Evolutionary conservation across 2,797 vertebrate genomes (phyloP).

Genomic region (Podargus strigoides): DNA sequence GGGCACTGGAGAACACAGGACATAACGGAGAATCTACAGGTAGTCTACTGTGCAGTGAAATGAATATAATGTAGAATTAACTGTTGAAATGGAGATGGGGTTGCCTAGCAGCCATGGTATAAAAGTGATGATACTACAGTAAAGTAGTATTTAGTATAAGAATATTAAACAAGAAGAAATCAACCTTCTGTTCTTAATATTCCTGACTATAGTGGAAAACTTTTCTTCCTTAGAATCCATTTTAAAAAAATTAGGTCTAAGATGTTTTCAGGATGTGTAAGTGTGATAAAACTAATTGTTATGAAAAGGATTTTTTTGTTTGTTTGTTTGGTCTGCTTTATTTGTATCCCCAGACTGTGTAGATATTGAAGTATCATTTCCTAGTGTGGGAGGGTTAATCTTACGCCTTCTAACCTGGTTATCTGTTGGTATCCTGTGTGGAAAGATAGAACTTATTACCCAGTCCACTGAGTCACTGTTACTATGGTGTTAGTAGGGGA

Average conservation of each 20-base stretch:
- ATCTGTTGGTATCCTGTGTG: not conserved
- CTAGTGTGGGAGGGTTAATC: not conserved
- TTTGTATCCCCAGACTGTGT: not conserved
- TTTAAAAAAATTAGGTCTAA: not conserved
- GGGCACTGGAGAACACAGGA: not conserved
- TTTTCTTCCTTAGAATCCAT: not conserved
- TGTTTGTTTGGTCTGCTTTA: not conserved
- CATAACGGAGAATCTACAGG: not conserved
- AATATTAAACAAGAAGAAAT: not conserved
- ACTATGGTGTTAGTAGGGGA: not conserved
- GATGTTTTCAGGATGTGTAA: not conserved
- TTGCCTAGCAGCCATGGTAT: not conserved
- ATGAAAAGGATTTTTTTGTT: not conserved
- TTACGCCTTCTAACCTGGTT: not conserved
- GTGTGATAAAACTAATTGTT: not conserved
- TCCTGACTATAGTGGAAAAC: not conserved
- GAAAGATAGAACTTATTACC: not conserved
- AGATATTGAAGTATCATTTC: not conserved
- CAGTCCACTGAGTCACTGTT: not conserved
- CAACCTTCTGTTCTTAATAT: not conserved
- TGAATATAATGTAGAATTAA: not conserved
- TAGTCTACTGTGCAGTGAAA: not conserved
- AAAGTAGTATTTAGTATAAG: not conserved
- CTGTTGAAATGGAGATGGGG: not conserved
- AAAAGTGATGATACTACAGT: not conserved